Percentiles rank a stretch among this genome's conserved stretches.
Evolutionary conservation across 2,888 invertebrate genomes (phyloP).

Genomic region (Linnaemya vulpina): DNA sequence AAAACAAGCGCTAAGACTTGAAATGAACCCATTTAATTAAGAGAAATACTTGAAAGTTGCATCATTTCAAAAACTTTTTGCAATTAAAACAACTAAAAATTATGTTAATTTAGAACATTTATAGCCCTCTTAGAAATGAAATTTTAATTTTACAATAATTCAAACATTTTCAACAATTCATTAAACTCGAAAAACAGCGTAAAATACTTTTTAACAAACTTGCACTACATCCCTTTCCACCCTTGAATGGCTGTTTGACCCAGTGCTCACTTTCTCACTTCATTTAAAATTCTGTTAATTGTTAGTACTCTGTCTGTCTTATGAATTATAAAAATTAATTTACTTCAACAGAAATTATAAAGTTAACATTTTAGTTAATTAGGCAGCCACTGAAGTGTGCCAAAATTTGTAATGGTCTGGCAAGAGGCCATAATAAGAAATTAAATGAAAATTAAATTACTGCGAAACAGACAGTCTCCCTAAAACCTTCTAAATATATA

Average conservation of each 20-base stretch:
- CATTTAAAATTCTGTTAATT: slow-evolving; percentile 9
- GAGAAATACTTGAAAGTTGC: not conserved
- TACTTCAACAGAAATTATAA: slow-evolving; percentile 18
- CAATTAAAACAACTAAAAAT: not conserved
- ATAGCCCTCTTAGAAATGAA: not conserved
- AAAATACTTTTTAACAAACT: not conserved
- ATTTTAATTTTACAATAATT: not conserved
- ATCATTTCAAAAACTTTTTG: not conserved
- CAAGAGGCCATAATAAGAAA: too few relatives aligned
- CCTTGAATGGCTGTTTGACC: not conserved
- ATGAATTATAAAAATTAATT: slow-evolving; percentile 21
- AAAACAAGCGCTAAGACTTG: not conserved
- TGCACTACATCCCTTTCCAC: not conserved
- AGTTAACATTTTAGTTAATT: slow-evolving; percentile 33
- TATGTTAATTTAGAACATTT: not conserved
- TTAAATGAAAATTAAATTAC: not conserved
- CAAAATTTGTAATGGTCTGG: not conserved
- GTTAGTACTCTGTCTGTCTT: slow-evolving; percentile 7
- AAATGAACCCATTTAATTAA: not conserved
- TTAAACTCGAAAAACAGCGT: not conserved
- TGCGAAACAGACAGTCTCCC: not conserved
- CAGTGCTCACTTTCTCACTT: not conserved
- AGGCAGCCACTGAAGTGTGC: not conserved
- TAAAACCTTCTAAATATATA: not conserved
- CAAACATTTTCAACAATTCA: not conserved